phyloP scores from a whole-genome alignment of 2,113 vertebrate genomes.

The Gasterosteus aculeatus region DNA sequence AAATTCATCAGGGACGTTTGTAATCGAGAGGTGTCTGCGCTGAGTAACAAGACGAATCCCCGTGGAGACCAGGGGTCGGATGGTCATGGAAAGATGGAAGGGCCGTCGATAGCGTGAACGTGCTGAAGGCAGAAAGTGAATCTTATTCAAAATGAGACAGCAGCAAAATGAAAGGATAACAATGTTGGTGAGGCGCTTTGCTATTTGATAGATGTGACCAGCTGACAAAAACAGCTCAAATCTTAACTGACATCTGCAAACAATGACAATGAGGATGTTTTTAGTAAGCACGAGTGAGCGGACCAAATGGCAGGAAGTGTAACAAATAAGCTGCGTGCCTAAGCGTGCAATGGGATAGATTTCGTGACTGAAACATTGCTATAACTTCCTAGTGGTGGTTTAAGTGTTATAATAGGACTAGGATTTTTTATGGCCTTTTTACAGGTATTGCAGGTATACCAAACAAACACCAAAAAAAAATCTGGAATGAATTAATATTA shows the following conservation, averaged over 20 bases:
- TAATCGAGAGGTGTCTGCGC: neutral
- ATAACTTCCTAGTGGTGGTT: neutral
- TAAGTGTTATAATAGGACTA: neutral
- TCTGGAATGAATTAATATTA: neutral
- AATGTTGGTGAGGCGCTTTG: neutral
- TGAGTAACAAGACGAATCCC: neutral
- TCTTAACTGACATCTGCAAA: neutral
- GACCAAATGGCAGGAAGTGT: neutral
- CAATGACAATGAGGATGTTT: neutral
- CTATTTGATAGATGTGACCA: neutral
- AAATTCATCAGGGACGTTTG: neutral
- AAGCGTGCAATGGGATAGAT: neutral
- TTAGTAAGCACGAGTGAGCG: neutral
- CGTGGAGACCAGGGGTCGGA: neutral
- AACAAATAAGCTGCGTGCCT: neutral
- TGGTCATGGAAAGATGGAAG: neutral
- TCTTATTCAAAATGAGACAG: neutral
- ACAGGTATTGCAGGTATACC: neutral
- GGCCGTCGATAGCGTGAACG: neutral
- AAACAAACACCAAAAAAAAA: neutral
- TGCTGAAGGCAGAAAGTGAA: neutral
- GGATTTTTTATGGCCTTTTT: neutral
- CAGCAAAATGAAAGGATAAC: neutral
- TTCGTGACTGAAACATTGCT: neutral
- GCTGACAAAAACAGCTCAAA: neutral